phyloP scores from a whole-genome alignment of 1,140 invertebrate genomes.

The Bombus balteatus region DNA sequence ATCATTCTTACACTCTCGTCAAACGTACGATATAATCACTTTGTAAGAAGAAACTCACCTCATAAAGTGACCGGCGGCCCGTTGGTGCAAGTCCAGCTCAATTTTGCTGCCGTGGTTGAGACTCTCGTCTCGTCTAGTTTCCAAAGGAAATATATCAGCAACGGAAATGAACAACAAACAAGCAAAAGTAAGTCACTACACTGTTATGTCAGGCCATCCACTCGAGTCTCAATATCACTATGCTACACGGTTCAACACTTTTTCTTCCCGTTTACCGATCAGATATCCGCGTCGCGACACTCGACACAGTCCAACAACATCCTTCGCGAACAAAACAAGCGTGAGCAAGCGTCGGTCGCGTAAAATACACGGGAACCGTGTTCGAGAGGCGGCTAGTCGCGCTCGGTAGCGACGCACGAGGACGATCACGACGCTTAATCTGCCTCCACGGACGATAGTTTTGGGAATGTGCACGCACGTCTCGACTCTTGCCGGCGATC shows the following conservation, averaged over 20 bases:
- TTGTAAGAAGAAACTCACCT: slow-evolving; percentile 67
- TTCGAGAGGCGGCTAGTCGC: not conserved
- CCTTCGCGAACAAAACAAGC: not conserved
- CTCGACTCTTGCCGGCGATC: slow-evolving; percentile 18
- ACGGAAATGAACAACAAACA: slow-evolving; percentile 29
- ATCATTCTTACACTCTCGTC: too few species aligned
- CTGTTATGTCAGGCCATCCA: slow-evolving; percentile 49
- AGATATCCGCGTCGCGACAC: not conserved
- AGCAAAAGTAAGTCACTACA: slow-evolving; percentile 56
- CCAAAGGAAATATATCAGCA: not conserved
- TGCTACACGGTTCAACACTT: not conserved
- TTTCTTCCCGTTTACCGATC: not conserved
- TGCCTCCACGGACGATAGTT: slow-evolving; percentile 67
- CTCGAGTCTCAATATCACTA: slow-evolving; percentile 34
- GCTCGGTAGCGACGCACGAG: slow-evolving; percentile 21
- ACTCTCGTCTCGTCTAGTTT: slow-evolving; percentile 70
- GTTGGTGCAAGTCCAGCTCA: slow-evolving; percentile 82
- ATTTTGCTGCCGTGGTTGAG: slow-evolving; percentile 80
- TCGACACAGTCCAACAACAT: not conserved
- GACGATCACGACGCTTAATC: slow-evolving; percentile 26
- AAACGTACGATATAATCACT: not conserved
- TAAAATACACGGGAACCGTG: not conserved
- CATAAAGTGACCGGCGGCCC: slow-evolving; percentile 82
- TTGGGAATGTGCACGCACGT: slow-evolving; percentile 66
- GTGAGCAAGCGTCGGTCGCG: not conserved